These are phyloP conservation scores for Lasius fuliginosus DNA, from an alignment of 2,888 invertebrate species.

Conservation along the genomic window DNA sequence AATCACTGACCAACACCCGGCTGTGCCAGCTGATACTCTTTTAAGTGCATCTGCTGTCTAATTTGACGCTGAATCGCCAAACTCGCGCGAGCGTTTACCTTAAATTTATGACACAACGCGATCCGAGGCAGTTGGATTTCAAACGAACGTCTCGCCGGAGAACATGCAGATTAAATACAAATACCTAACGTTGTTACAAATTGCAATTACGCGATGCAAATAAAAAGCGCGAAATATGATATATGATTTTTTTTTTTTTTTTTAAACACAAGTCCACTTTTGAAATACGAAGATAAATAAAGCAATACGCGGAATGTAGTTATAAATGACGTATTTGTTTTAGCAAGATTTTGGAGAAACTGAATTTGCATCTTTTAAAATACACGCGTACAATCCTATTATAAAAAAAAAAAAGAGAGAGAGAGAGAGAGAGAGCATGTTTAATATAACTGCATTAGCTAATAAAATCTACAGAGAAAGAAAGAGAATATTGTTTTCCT, in stretches of 20 bases:
- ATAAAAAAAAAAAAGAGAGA: conserved; percentile 20
- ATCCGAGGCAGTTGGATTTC: conserved; percentile 1
- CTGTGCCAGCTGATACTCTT: conserved; percentile 81
- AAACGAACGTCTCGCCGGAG: background rate
- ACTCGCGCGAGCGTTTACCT: conserved; percentile 49
- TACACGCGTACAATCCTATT: background rate
- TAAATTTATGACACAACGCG: conserved; percentile 67
- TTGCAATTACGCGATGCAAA: background rate
- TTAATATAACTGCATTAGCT: background rate
- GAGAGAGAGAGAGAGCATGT: background rate
- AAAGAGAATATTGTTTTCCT: conserved; percentile 13
- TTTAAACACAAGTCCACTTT: background rate
- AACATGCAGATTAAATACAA: background rate
- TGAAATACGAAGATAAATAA: background rate
- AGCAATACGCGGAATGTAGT: background rate
- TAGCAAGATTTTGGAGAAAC: background rate
- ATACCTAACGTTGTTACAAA: background rate
- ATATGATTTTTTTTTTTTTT: background rate
- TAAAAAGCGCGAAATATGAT: background rate
- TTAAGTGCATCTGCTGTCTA: conserved; percentile 82
- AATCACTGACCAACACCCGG: conserved; percentile 79
- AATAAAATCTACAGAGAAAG: conserved; percentile 1
- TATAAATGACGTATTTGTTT: conserved; percentile 3
- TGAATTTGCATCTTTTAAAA: conserved; percentile 18
- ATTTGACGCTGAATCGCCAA: conserved; percentile 61